Evolutionary conservation across 2,113 vertebrate species (phyloP).

Genomic region (Heterotilapia buettikoferi): DNA sequence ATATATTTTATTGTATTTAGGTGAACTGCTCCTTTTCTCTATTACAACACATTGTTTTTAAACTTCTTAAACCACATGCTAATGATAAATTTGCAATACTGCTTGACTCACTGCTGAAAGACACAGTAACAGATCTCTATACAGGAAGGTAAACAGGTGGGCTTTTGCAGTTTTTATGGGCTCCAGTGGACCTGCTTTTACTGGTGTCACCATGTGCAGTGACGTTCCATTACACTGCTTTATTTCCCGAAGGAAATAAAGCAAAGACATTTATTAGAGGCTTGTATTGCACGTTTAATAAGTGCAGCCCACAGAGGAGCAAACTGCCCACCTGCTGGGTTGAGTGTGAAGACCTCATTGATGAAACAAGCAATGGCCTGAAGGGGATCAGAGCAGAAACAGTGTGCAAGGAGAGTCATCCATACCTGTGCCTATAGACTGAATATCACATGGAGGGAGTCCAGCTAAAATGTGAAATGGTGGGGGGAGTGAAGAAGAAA

Average conservation of each 20-base stretch:
- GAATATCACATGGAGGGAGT: slow-evolving; percentile 90
- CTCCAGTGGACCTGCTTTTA: slow-evolving; percentile 12
- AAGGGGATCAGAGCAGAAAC: slow-evolving; percentile 5
- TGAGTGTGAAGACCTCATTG: slow-evolving; percentile 20
- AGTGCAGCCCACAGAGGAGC: slow-evolving; percentile 49
- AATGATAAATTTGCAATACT: background rate
- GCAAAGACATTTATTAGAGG: slow-evolving; percentile 7
- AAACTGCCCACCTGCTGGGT: slow-evolving; percentile 40
- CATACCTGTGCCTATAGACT: slow-evolving; percentile 94
- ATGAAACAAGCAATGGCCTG: slow-evolving; percentile 25
- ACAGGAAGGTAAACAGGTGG: background rate
- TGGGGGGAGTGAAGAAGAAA: slow-evolving; percentile 50
- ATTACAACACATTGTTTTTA: background rate
- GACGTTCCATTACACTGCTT: slow-evolving; percentile 18
- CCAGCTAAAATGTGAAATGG: slow-evolving; percentile 79
- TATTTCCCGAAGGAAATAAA: slow-evolving; percentile 58
- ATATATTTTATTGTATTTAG: background rate
- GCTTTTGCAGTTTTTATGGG: slow-evolving; percentile 12
- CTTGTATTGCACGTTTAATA: background rate
- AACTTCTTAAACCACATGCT: background rate
- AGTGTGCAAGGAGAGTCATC: slow-evolving; percentile 37
- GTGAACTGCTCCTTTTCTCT: background rate
- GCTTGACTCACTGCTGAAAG: background rate
- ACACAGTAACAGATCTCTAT: background rate
- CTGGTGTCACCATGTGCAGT: background rate